These are phyloP conservation scores for Gavia stellata DNA, from an alignment of 2,113 vertebrate genomes.

Conservation along the genomic window DNA sequence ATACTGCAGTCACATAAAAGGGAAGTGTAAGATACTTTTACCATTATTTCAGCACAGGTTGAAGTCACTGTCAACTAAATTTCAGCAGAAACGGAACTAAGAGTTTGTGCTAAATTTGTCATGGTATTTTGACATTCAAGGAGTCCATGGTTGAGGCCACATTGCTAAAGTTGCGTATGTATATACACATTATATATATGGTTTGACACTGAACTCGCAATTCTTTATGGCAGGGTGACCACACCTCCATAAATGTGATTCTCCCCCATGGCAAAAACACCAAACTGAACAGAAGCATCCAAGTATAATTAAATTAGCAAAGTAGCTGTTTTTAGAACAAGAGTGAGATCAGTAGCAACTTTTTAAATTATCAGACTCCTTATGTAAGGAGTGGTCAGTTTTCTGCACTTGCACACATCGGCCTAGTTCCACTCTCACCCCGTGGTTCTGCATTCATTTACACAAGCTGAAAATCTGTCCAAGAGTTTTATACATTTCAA, in stretches of 20 bases:
- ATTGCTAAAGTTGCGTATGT: background rate
- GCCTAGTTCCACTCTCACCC: background rate
- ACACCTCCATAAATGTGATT: background rate
- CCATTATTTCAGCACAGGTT: background rate
- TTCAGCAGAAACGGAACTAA: background rate
- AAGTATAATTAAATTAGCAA: background rate
- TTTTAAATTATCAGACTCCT: background rate
- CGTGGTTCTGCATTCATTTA: background rate
- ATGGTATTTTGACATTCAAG: background rate
- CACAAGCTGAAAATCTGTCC: background rate
- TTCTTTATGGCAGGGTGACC: background rate
- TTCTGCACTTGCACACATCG: background rate
- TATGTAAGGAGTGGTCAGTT: background rate
- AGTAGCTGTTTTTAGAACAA: background rate
- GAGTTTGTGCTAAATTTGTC: background rate
- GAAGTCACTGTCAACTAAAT: background rate
- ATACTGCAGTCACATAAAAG: background rate
- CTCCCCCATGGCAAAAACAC: background rate
- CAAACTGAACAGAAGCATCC: background rate
- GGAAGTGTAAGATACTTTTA: background rate
- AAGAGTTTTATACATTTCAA: background rate
- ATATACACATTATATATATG: background rate
- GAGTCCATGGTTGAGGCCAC: background rate
- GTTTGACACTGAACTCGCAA: background rate
- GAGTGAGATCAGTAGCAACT: background rate